Evolutionary conservation across 2,113 vertebrate species (phyloP).

Genomic region (Isurus oxyrinchus): DNA sequence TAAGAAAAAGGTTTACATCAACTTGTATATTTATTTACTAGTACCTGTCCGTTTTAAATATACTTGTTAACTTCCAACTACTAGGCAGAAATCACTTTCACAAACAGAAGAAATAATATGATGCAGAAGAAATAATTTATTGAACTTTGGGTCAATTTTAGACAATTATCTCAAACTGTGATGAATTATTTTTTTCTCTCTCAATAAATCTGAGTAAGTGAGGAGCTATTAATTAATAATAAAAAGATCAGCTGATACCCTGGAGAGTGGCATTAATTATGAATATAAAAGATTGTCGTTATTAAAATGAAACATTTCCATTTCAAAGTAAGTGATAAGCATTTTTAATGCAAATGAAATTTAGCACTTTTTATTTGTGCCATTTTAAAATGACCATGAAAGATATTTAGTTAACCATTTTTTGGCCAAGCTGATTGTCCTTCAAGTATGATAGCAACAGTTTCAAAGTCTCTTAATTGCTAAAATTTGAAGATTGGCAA

Average conservation of each 20-base stretch:
- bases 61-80: conserved; percentile 9
- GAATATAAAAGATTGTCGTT: conserved; percentile 16
- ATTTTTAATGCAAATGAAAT: not conserved
- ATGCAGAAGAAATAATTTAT: conserved; percentile 17
- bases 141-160: conserved; percentile 30
- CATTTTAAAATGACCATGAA: not conserved
- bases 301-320: conserved; percentile 37
- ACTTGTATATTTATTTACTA: not conserved
- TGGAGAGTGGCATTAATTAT: conserved; percentile 35
- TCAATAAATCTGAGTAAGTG: conserved; percentile 33
- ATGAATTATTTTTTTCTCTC: conserved; percentile 31
- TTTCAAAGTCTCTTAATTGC: not conserved
- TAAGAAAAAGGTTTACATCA: not conserved
- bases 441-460: not conserved
- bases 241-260: conserved; percentile 18
- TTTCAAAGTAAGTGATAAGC: conserved; percentile 9
- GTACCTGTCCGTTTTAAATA: not conserved
- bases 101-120: not conserved
- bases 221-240: conserved; percentile 31
- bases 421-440: not conserved
- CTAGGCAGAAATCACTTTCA: conserved; percentile 24
- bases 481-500: not conserved
- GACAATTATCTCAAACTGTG: conserved; percentile 23
- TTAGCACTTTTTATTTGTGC: not conserved
- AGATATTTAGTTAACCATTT: not conserved